A percentile compares a stretch with the other conserved stretches of the same genome.
These are phyloP conservation scores for Origma solitaria DNA, from an alignment of 2,113 vertebrate genomes.

Conservation along the genomic window DNA sequence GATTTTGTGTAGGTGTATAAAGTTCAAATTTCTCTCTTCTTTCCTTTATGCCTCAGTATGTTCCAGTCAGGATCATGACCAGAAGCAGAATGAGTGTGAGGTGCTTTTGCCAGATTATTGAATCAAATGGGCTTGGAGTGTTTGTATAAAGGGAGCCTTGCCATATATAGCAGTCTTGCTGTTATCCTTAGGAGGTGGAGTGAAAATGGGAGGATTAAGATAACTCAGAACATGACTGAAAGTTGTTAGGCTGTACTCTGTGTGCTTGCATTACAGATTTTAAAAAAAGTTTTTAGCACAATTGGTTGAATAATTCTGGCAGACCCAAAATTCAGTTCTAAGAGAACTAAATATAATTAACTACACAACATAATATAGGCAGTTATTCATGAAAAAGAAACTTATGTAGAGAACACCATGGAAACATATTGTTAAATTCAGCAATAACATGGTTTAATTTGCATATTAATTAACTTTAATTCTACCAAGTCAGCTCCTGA, in stretches of 20 bases:
- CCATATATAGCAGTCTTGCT: background rate
- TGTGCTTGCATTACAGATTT: background rate
- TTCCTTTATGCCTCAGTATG: background rate
- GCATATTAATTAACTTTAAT: background rate
- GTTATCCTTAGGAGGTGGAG: background rate
- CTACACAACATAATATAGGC: background rate
- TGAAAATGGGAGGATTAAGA: background rate
- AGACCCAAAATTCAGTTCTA: background rate
- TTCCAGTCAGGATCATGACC: background rate
- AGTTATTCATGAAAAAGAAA: background rate
- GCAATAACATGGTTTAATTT: background rate
- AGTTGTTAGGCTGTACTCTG: background rate
- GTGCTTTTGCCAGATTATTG: background rate
- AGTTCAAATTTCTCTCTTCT: background rate
- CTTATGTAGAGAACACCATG: background rate
- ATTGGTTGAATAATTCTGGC: background rate
- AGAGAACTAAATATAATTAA: background rate
- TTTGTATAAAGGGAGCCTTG: background rate
- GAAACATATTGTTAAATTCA: background rate
- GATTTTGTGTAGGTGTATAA: background rate
- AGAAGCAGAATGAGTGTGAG: background rate
- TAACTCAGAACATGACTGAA: background rate
- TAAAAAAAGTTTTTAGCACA: background rate
- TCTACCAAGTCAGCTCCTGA: background rate
- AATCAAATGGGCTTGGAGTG: background rate